Percentiles rank a stretch among this genome's conserved stretches.
Evolutionary conservation across 2,797 vertebrate species (phyloP).

Genomic region (Pseudocheirus occidentalis): DNA sequence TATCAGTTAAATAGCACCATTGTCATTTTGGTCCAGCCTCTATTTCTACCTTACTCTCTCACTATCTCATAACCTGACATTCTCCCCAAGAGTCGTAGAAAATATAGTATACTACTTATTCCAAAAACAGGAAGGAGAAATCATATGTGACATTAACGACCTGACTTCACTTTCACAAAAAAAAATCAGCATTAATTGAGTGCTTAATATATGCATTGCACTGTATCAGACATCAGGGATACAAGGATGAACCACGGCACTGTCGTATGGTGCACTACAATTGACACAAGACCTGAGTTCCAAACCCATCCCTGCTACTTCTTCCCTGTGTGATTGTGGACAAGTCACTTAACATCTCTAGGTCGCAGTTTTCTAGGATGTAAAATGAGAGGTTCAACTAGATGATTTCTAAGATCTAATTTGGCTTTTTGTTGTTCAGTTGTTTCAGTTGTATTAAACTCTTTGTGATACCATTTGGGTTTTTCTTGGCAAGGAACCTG

Average conservation of each 20-base stretch:
- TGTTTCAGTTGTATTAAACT: neutral
- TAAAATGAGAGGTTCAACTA: neutral
- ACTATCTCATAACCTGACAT: neutral
- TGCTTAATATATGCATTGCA: neutral
- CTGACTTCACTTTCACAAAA: neutral
- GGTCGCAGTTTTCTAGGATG: neutral
- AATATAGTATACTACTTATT: neutral
- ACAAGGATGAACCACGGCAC: neutral
- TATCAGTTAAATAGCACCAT: neutral
- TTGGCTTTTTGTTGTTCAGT: neutral
- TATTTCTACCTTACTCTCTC: neutral
- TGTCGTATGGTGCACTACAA: neutral
- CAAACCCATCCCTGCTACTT: neutral
- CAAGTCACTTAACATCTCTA: neutral
- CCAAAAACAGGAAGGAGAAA: neutral
- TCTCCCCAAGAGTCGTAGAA: neutral
- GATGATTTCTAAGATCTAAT: neutral
- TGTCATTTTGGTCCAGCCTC: neutral
- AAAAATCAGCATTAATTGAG: neutral
- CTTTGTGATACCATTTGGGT: neutral
- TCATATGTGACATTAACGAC: neutral
- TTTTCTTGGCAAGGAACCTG: neutral
- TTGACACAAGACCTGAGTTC: neutral
- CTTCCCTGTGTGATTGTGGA: neutral
- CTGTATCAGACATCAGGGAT: neutral